Evolutionary conservation across 2,888 invertebrate genomes (phyloP), one percentile per base, ranked within the genome.

Genomic region (Meliscaeva auricollis): DNA sequence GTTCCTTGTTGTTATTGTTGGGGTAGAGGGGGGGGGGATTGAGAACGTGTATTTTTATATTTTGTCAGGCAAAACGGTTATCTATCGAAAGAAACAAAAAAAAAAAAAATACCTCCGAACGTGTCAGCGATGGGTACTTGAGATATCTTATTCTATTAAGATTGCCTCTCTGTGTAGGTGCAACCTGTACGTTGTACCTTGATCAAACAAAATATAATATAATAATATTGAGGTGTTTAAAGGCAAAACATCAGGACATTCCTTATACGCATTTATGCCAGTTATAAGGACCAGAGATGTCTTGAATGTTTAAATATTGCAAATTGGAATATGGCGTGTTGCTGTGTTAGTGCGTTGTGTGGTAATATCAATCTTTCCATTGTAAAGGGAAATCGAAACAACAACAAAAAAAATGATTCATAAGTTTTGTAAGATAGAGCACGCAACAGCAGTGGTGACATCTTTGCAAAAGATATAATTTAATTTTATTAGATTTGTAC

Each of bases 101-200:
- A 60, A 38, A 54, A 54, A n/a, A n/a, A n/a, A n/a, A n/a, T n/a
- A n/a, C n/a, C n/a, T n/a, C 30, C 5, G 48, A 69, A 83, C 82
- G 82, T 83, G 82, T 64, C 72, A 62, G 52, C 62, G 78, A 78
- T 83, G 73, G 68, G 68, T 68, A 41, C 68, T 73, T 50, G 46
- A 83, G 82, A 83, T 83, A 83, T 78, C 78, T 83, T 73, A 83
- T 83, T 83, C 78, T 83, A 73, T 78, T 78, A 78, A 62, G 62
- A 64, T 46, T 46, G 30, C n/a, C 41, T 44, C 30, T 26, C 0
- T 44, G n/a, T 22, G 20, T 58, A n/a, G n/a, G n/a, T n/a, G n/a
- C n/a, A n/a, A 35, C 17, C 35, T 35, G n/a, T 1, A 46, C 15
- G n/a, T n/a, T n/a, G n/a, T 35, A 60, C 38, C 46, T 74, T 15